Evolutionary conservation across 37 sponge, comb jelly and placozoan species (phyloP).

Genomic region (Beroe ovata): DNA sequence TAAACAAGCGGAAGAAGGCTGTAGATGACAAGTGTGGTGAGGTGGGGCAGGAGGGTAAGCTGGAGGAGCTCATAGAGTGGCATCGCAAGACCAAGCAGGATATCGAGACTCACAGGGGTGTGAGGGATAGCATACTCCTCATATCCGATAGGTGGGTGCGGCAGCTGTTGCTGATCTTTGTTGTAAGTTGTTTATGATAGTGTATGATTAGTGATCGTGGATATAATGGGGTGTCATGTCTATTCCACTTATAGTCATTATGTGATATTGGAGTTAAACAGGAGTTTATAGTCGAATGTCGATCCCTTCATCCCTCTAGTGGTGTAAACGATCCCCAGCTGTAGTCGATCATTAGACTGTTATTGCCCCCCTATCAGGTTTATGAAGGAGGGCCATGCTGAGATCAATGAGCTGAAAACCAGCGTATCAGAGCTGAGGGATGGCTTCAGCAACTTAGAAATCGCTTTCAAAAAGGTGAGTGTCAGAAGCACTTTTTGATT

Average conservation of each 20-base stretch:
- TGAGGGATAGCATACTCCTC: constrained; percentile 38
- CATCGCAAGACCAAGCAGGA: constrained; percentile 56
- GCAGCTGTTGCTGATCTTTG: no score
- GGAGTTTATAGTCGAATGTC: no score
- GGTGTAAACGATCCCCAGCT: no score
- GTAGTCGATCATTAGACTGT: no score
- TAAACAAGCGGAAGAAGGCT: not conserved
- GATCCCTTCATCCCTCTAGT: no score
- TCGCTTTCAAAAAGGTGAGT: constrained; percentile 59
- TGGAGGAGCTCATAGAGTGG: constrained; percentile 62
- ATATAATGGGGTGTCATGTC: no score
- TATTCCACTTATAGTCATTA: no score
- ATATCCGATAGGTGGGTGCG: constrained; percentile 43
- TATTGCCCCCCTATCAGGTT: constrained; percentile 63
- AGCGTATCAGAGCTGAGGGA: constrained; percentile 59
- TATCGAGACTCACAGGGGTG: constrained; percentile 58
- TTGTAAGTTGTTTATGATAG: no score
- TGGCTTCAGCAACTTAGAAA: constrained; percentile 64
- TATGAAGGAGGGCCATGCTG: constrained; percentile 43
- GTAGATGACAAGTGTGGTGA: constrained; percentile 23
- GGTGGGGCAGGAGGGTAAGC: constrained; percentile 29
- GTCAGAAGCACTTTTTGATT: no score
- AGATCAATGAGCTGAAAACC: constrained; percentile 54
- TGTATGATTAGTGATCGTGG: no score
- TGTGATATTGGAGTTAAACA: no score